phyloP scores from a whole-genome alignment of 2,113 vertebrate genomes.

The Perca schrenkii region DNA sequence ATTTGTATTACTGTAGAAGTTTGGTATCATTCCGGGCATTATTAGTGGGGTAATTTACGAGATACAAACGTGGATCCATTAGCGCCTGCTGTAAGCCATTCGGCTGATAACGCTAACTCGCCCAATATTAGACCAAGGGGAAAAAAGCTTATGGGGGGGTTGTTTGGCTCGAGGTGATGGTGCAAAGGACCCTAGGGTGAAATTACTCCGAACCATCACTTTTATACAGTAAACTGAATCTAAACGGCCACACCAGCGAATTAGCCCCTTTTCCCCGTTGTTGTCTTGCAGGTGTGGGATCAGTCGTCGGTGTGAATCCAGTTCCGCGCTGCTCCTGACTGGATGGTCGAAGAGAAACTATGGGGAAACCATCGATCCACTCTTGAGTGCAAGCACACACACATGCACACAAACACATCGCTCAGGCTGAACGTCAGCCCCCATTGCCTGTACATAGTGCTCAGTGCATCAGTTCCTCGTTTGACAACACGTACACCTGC shows the following conservation, averaged over 20 bases:
- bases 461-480: constrained; percentile 41
- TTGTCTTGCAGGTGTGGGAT: constrained; percentile 86
- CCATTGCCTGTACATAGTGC: constrained; percentile 75
- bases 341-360: constrained; percentile 45
- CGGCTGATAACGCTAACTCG: no score
- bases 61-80: no score
- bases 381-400: constrained; percentile 40
- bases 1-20: no score
- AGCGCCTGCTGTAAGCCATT: no score
- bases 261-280: constrained; percentile 19
- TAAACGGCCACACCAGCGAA: neutral
- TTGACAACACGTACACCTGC: constrained; percentile 57
- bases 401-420: neutral
- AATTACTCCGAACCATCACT: no score
- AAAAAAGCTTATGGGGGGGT: no score
- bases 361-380: constrained; percentile 43
- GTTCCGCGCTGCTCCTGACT: constrained; percentile 11
- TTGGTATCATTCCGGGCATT: no score
- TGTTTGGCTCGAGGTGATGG: no score
- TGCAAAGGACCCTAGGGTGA: no score
- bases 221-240: neutral
- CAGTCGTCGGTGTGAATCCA: constrained; percentile 96
- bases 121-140: no score
- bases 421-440: constrained; percentile 51
- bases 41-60: no score